These are phyloP conservation scores for Nasonovia ribisnigri DNA, from an alignment of 2,888 invertebrate species.

Conservation along the genomic window DNA sequence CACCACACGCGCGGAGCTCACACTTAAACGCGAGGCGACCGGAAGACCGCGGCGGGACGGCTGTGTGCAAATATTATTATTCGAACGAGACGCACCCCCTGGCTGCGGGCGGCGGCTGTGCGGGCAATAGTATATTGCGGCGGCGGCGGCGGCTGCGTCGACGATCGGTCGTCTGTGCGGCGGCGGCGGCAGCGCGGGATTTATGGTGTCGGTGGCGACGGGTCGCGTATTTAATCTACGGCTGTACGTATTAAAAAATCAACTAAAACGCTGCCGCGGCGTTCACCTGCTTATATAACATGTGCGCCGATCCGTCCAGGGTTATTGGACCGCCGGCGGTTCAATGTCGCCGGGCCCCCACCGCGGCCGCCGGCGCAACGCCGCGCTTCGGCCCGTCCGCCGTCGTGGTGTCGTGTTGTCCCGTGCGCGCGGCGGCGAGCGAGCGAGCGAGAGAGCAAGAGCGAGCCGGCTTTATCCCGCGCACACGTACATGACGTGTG, in stretches of 20 bases:
- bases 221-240: constrained; percentile 54
- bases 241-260: constrained; percentile 64
- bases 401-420: background rate
- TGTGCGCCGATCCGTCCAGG: constrained; percentile 60
- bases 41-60: background rate
- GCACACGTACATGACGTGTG: background rate
- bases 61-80: background rate
- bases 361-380: constrained; percentile 41
- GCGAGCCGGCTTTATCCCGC: background rate
- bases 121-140: background rate
- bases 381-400: constrained; percentile 15
- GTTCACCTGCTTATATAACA: constrained; percentile 65
- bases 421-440: background rate
- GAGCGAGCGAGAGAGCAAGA: background rate
- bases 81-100: constrained; percentile 18
- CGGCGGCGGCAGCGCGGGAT: background rate
- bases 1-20: no score
- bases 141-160: background rate
- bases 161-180: constrained; percentile 1
- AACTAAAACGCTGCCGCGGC: constrained; percentile 65
- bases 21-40: background rate
- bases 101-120: background rate
- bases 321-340: constrained; percentile 64
- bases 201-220: background rate
- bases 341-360: constrained; percentile 65